Percentiles rank a stretch among this genome's conserved stretches.
Evolutionary conservation across 1,140 invertebrate genomes (phyloP).

Genomic region (Scaptomyza hsui): DNA sequence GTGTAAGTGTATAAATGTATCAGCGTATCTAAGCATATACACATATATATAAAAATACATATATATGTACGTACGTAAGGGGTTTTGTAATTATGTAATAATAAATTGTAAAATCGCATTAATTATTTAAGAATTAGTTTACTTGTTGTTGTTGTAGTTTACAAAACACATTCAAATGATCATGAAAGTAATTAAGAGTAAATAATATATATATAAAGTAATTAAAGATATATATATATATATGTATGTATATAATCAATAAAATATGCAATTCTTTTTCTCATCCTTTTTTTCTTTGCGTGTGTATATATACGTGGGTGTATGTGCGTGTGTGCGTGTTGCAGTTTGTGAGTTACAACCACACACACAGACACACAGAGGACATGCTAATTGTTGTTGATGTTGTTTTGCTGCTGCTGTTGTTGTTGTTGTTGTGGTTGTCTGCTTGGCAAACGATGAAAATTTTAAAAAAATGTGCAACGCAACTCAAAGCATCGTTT

Average conservation of each 20-base stretch:
- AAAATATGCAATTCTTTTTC: constrained; percentile 61
- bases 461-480: constrained; percentile 75
- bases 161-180: constrained; percentile 54
- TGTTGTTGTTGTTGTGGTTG: constrained; percentile 47
- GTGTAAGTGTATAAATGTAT: constrained; percentile 74
- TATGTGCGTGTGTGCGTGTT: constrained; percentile 48
- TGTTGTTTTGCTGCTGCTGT: constrained; percentile 17
- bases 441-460: constrained; percentile 82
- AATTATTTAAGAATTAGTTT: constrained; percentile 75
- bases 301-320: constrained; percentile 32
- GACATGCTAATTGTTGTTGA: constrained; percentile 40
- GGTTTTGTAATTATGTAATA: constrained; percentile 62
- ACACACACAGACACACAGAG: constrained; percentile 16
- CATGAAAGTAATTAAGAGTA: constrained; percentile 70
- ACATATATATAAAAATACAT: constrained; percentile 12
- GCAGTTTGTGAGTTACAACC: constrained; percentile 21
- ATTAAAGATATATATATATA: constrained; percentile 50
- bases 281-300: constrained; percentile 33
- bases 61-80: constrained; percentile 47
- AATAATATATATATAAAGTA: constrained; percentile 68
- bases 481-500: constrained; percentile 80
- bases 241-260: constrained; percentile 70
- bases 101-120: constrained; percentile 81
- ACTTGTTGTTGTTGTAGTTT: constrained; percentile 41
- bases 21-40: constrained; percentile 54